These are phyloP conservation scores for Serinus canaria DNA, from an alignment of 2,113 vertebrate species.

Conservation along the genomic window DNA sequence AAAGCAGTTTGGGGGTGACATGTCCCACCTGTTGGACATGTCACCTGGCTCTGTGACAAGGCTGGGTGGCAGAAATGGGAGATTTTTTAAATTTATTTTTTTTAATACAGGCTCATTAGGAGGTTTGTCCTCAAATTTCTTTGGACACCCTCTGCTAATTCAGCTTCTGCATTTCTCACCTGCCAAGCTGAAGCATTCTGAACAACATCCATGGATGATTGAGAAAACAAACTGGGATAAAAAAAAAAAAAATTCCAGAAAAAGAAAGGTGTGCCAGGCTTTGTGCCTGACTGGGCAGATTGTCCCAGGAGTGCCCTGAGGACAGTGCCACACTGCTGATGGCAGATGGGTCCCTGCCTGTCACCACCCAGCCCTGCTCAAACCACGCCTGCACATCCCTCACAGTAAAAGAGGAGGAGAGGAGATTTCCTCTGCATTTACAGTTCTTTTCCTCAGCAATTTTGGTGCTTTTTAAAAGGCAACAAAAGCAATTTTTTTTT, in stretches of 20 bases:
- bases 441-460: not conserved
- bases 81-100: not conserved
- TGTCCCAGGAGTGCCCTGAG: not conserved
- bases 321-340: not conserved
- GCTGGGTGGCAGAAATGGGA: not conserved
- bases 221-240: not conserved
- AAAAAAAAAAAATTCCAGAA: not conserved
- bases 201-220: not conserved
- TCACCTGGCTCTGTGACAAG: not conserved
- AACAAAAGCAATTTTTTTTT: not conserved
- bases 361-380: not conserved
- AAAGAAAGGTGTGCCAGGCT: not conserved
- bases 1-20: not conserved
- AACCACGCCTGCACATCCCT: rapidly evolving
- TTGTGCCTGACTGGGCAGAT: not conserved
- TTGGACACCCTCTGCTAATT: not conserved
- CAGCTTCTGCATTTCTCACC: not conserved
- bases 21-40: too few relatives aligned
- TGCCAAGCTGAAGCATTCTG: not conserved
- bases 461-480: not conserved
- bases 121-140: not conserved
- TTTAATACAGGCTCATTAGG: not conserved
- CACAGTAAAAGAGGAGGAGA: not conserved
- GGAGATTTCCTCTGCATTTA: not conserved
- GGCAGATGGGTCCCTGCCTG: not conserved